These are phyloP conservation scores for Eretmochelys imbricata DNA, from an alignment of 2,113 vertebrate genomes.

Conservation along the genomic window DNA sequence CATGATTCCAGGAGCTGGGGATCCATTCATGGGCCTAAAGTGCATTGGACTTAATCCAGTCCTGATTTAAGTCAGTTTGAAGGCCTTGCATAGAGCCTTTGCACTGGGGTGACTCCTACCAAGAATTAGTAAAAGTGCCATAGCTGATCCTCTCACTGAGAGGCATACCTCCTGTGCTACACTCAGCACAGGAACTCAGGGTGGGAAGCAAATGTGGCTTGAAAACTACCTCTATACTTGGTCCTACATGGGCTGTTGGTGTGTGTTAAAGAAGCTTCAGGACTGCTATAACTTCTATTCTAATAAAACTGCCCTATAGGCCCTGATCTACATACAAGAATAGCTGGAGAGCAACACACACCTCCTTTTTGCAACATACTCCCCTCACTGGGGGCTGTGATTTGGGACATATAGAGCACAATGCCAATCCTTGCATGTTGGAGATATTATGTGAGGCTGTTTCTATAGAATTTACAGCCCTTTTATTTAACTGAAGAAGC, in stretches of 20 bases:
- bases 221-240: neutral
- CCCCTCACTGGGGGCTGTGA: neutral
- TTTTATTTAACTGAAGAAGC: neutral
- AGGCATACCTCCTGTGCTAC: neutral
- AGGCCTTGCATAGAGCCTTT: neutral
- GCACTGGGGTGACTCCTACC: neutral
- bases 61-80: neutral
- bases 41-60: neutral
- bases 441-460: neutral
- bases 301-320: neutral
- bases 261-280: neutral
- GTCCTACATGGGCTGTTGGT: neutral
- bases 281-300: neutral
- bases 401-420: neutral
- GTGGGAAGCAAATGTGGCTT: neutral
- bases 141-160: neutral
- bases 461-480: neutral
- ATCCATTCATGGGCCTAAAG: neutral
- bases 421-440: neutral
- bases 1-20: neutral
- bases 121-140: neutral
- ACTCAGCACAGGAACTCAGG: neutral
- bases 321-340: no score
- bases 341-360: neutral
- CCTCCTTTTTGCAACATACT: neutral